Percentiles rank a stretch among this genome's conserved stretches.
Conservation (phyloP, 1,140 invertebrate genomes). For the Penaeus japonicus region DNA sequence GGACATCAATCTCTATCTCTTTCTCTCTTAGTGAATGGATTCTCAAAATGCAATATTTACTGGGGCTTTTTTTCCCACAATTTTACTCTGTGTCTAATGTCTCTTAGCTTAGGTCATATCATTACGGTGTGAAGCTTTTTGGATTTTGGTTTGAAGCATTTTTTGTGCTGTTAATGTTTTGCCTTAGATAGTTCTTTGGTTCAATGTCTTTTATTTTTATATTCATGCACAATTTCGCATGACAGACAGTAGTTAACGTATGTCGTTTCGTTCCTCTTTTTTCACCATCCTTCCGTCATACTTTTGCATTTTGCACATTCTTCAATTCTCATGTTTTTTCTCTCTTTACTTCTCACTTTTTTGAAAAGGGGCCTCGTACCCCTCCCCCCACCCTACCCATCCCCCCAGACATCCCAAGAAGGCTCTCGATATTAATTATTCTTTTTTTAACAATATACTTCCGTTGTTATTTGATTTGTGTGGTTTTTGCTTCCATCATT, state of each 20-base stretch:
- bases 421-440: too few relatives aligned
- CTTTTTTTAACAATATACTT: too few relatives aligned
- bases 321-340: not conserved
- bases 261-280: not conserved
- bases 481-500: too few relatives aligned
- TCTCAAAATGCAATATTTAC: not conserved
- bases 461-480: too few relatives aligned
- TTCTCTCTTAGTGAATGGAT: not conserved
- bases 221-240: slow-evolving; percentile 30
- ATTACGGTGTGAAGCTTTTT: slow-evolving; percentile 8
- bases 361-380: too few relatives aligned
- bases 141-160: not conserved
- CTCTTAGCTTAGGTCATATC: not conserved
- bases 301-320: not conserved
- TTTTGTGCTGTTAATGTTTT: slow-evolving; percentile 14
- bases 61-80: not conserved
- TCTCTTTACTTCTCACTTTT: not conserved
- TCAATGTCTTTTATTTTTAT: not conserved
- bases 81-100: slow-evolving; percentile 9
- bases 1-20: not conserved
- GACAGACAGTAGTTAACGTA: not conserved
- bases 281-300: not conserved
- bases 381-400: too few relatives aligned
- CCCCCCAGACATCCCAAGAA: too few relatives aligned
- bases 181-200: not conserved